A percentile compares a stretch with the other conserved stretches of the same genome.
Evolutionary conservation across 2,888 invertebrate genomes (phyloP).

Genomic region (Melanostoma scalare): DNA sequence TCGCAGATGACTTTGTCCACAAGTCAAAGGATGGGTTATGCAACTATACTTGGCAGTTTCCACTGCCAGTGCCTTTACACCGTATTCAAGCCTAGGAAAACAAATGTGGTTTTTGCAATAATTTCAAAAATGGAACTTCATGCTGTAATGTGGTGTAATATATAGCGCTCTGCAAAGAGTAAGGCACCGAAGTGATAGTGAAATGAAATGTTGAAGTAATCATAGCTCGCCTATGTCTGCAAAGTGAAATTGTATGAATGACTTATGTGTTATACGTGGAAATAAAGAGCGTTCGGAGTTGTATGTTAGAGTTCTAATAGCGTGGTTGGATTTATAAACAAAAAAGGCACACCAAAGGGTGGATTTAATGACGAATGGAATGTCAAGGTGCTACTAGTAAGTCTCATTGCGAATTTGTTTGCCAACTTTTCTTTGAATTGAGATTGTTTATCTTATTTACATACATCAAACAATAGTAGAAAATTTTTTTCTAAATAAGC

Average conservation of each 20-base stretch:
- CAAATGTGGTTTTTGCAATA: constrained; percentile 21
- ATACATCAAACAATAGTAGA: too few relatives aligned
- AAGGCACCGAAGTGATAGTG: constrained; percentile 9
- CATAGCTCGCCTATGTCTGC: constrained; percentile 18
- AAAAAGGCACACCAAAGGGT: too few relatives aligned
- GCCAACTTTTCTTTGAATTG: too few relatives aligned
- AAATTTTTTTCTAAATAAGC: too few relatives aligned
- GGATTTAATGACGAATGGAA: too few relatives aligned
- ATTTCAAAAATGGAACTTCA: constrained; percentile 28
- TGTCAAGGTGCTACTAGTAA: too few relatives aligned
- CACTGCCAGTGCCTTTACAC: constrained; percentile 5
- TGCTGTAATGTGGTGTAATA: background rate
- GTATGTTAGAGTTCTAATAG: background rate
- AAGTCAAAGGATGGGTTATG: background rate
- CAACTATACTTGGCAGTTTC: background rate
- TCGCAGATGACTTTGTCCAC: constrained; percentile 16
- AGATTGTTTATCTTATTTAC: too few relatives aligned
- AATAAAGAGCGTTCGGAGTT: background rate
- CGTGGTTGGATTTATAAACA: too few relatives aligned
- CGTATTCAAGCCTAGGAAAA: constrained; percentile 5
- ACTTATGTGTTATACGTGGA: constrained; percentile 9
- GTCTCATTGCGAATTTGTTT: too few relatives aligned
- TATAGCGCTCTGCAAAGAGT: background rate
- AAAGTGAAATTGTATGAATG: constrained; percentile 17
- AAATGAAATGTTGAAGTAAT: constrained; percentile 34